Percentiles rank a stretch among this genome's conserved stretches.
These are phyloP conservation scores for Synanthedon vespiformis DNA, from an alignment of 2,888 invertebrate genomes.

Conservation along the genomic window DNA sequence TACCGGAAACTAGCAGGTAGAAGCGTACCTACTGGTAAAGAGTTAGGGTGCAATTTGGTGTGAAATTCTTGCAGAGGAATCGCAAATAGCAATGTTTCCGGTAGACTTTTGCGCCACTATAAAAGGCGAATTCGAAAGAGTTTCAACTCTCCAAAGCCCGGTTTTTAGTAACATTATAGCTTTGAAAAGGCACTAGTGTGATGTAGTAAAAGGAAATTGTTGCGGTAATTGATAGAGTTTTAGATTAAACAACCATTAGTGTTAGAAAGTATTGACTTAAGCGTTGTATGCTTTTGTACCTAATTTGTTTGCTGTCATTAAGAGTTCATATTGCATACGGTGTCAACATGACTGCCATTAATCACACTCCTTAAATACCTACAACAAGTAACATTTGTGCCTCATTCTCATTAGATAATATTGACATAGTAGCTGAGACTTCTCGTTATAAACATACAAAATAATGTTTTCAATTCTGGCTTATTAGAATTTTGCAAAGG, in stretches of 20 bases:
- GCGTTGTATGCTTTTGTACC: not conserved
- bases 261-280: not conserved
- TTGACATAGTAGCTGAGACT: not conserved
- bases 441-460: not conserved
- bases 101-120: slow-evolving; percentile 36
- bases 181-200: slow-evolving; percentile 23
- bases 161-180: slow-evolving; percentile 23
- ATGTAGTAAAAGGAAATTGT: slow-evolving; percentile 41
- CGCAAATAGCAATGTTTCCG: slow-evolving; percentile 19
- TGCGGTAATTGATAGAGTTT: slow-evolving; percentile 10
- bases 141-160: slow-evolving; percentile 43
- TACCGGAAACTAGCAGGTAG: not conserved
- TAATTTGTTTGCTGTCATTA: not conserved
- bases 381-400: not conserved
- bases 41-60: slow-evolving; percentile 16
- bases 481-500: slow-evolving; percentile 3
- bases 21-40: slow-evolving; percentile 8
- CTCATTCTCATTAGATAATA: not conserved
- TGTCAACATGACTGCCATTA: not conserved
- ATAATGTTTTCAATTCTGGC: not conserved
- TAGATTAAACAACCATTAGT: not conserved
- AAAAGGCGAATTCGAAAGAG: slow-evolving; percentile 58
- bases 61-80: slow-evolving; percentile 9
- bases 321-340: not conserved
- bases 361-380: not conserved